Percentiles rank a stretch among this genome's conserved stretches.
Conservation (phyloP, 2,113 vertebrate genomes). For the Sebastes schlegelii region DNA sequence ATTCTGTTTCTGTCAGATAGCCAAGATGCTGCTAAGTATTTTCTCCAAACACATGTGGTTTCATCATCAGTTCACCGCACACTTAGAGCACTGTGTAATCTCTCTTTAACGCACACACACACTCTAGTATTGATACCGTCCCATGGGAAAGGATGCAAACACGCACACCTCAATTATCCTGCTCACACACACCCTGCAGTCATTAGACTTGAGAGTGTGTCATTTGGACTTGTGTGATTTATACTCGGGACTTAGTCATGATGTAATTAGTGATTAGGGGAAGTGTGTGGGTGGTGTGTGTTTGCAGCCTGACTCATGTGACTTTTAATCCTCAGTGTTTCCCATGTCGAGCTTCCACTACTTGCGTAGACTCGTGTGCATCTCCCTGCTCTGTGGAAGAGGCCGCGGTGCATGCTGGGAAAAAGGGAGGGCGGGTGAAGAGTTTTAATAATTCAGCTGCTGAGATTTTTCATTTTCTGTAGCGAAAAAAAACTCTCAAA, state of each 20-base stretch:
- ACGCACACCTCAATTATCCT: conserved; percentile 68
- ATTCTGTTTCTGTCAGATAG: neutral
- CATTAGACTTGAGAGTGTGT: conserved; percentile 67
- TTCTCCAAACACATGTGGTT: conserved; percentile 54
- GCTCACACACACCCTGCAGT: conserved; percentile 73
- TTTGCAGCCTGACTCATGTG: conserved; percentile 65
- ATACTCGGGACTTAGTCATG: conserved; percentile 67
- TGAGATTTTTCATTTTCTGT: conserved; percentile 1
- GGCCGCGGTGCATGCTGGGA: conserved; percentile 35
- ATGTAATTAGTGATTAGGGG: conserved; percentile 79
- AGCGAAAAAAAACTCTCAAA: neutral
- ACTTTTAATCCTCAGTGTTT: conserved; percentile 55
- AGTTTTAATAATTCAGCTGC: conserved; percentile 11
- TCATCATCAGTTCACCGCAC: conserved; percentile 61
- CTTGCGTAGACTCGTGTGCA: neutral
- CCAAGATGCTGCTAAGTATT: conserved; percentile 39
- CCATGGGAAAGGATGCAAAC: conserved; percentile 70
- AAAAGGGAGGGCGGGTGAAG: neutral
- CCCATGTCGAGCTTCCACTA: conserved; percentile 50
- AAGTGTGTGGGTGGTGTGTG: conserved; percentile 73
- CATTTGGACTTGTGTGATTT: conserved; percentile 75
- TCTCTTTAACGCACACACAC: conserved; percentile 27
- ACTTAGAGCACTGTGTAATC: conserved; percentile 57
- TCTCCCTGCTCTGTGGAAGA: conserved; percentile 5
- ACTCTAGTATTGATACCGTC: conserved; percentile 52